A percentile compares a stretch with the other conserved stretches of the same genome.
Conservation (phyloP, 2,113 vertebrate species). For the Acrocephalus arundinaceus region DNA sequence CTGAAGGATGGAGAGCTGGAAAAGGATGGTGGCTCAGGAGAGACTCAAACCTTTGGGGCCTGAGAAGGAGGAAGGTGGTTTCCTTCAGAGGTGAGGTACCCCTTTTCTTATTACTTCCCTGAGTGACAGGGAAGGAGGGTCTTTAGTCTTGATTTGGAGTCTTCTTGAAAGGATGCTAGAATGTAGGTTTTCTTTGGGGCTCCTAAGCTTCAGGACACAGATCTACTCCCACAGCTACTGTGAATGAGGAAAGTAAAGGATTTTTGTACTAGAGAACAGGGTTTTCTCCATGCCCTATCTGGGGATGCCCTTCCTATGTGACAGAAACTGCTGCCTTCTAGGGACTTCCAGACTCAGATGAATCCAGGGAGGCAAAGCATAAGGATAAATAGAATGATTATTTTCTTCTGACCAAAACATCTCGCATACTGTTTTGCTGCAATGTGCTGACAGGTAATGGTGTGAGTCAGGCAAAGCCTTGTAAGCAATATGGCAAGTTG, state of each 20-base stretch:
- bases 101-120: not conserved
- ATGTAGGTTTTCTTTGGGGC: not conserved
- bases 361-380: not conserved
- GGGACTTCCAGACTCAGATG: not conserved
- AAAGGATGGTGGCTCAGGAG: not conserved
- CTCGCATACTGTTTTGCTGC: not conserved
- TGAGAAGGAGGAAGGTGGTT: not conserved
- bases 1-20: not conserved
- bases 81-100: too few relatives aligned
- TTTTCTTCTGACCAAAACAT: not conserved
- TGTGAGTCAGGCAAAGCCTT: not conserved
- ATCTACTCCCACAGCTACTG: not conserved
- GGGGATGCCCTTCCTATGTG: not conserved
- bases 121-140: not conserved
- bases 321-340: not conserved
- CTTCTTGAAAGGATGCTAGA: not conserved
- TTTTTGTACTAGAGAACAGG: not conserved
- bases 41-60: fast-evolving
- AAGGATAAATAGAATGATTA: not conserved
- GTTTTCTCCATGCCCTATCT: not conserved
- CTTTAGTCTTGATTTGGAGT: not conserved
- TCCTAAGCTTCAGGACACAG: not conserved
- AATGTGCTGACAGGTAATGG: not conserved
- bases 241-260: not conserved
- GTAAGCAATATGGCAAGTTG: not conserved